Evolutionary conservation across 2,888 invertebrate species (phyloP), one percentile per base, ranked within the genome.

Genomic region (Lasius fuliginosus): DNA sequence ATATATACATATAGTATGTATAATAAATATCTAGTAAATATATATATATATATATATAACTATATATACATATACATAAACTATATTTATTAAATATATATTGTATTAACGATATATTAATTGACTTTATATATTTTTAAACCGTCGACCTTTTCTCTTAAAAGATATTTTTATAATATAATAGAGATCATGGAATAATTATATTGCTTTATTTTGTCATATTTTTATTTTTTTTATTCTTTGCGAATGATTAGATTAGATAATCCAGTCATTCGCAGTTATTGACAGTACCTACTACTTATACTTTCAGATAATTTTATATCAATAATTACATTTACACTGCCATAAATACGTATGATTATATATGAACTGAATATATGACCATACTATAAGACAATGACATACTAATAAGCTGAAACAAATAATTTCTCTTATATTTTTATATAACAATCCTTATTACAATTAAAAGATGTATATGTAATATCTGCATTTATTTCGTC

Each of bases 381-480:
- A 79, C 60, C 71, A 71, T 79, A 27, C 71, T 71, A 12, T 71
- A 79, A 49, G 71, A 79, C n/a, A 71, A 5, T 12, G 73, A 6
- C 79, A 71, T 79, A 18, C 60, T 71, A 3, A 9, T 0, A 30
- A 79, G 60, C 73, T 79, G 33, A 71, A 71, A 79, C 23, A 30
- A 27, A 0, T 60, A 71, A 8, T 60, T 79, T 46, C 0, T 62
- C 18, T 69, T 5, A n/a, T 27, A n/a, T 58, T 69, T 2, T 18
- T 30, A 2, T 8, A 40, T 77, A 42, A 49, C 4, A 11, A 15
- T 30, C n/a, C 5, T 12, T n/a, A 11, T 33, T 12, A 11, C 18
- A 18, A n/a, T 30, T 49, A 9, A 33, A 40, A 40, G 3, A 23
- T 73, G 8, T 23, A 53, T n/a, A 6, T 53, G n/a, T 53, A 53